phyloP scores from a whole-genome alignment of 2,797 vertebrate genomes.

The Florisuga fusca region DNA sequence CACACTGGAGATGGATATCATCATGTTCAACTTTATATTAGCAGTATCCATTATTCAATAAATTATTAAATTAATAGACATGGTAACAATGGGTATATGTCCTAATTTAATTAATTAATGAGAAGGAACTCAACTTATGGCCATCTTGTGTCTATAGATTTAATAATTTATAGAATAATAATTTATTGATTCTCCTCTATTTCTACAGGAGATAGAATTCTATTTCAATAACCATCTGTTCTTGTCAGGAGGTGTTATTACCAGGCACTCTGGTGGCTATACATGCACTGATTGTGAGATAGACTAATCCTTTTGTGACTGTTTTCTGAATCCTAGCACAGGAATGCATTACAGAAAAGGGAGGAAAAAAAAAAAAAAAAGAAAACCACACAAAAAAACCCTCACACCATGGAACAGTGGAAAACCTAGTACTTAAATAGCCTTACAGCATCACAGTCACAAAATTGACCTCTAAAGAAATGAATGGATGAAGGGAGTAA shows the following conservation, averaged over 20 bases:
- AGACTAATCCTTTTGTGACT: background rate
- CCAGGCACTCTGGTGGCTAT: background rate
- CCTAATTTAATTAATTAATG: slow-evolving; percentile 72
- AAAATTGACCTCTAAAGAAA: slow-evolving; percentile 29
- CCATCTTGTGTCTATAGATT: slow-evolving; percentile 65
- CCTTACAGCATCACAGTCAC: background rate
- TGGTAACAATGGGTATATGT: slow-evolving; percentile 29
- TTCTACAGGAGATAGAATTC: slow-evolving; percentile 64
- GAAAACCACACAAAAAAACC: too few relatives aligned
- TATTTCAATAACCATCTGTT: slow-evolving; percentile 58
- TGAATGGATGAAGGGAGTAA: slow-evolving; percentile 33
- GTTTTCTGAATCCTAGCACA: background rate
- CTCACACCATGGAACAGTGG: too few relatives aligned
- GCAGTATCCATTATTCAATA: slow-evolving; percentile 66
- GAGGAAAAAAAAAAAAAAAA: background rate
- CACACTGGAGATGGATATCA: slow-evolving; percentile 34
- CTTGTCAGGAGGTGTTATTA: slow-evolving; percentile 48
- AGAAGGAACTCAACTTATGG: slow-evolving; percentile 53
- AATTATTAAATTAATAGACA: slow-evolving; percentile 73
- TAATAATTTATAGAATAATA: slow-evolving; percentile 74
- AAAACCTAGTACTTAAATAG: background rate
- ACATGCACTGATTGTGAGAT: slow-evolving; percentile 20
- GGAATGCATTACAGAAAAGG: background rate
- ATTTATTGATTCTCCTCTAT: slow-evolving; percentile 64
- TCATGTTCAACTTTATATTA: slow-evolving; percentile 43